Base-by-base conservation (phyloP, 2,888 invertebrate genomes). In the Shargacucullia verbasci region DNA sequence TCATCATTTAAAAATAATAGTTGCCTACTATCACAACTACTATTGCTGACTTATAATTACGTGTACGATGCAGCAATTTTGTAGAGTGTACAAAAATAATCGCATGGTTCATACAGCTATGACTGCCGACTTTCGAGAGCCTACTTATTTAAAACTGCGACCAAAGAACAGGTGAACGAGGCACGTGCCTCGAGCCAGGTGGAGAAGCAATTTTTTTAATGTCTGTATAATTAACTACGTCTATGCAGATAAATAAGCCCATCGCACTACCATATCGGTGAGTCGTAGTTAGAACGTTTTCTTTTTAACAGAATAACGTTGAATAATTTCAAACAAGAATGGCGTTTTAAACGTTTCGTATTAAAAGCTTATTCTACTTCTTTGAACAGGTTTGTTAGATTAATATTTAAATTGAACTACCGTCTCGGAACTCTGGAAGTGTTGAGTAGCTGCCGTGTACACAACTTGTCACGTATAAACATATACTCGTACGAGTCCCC, bases 161-260 rank as follows among this genome's bases (percentile, higher is more conserved):
- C 58, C 48, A 52, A 57, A 57, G 67, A 87, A 90, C 92, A 92
- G 92, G 91, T 92, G 92, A 89, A 84, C 62, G 60, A 31, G 79
- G 86, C 91, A 89, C 92, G 91, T 85, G 92, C 84, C 84, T 55
- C 38, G 6, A 53, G 81, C 77, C 89, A 90, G 91, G 86, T 89
- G 91, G 80, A 61, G 57, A 35, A 44, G 58, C 63, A 49, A 57
- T 76, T 81, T 80, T 85, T 84, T 83, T 63, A 63, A 73, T 65
- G 55, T 62, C 53, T 60, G 55, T 78, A 73, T 81, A 77, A 80
- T 80, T 81, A 79, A 76, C 61, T 65, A 55, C 44, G 50, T 65
- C 70, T 70, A 73, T 64, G 66, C 59, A 73, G 70, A 80, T 78
- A 76, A 73, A 80, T 66, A 59, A 39, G 50, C 47, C 52, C 52